Evolutionary conservation across 2,113 vertebrate genomes (phyloP).

Genomic region (Grammomys surdaster): DNA sequence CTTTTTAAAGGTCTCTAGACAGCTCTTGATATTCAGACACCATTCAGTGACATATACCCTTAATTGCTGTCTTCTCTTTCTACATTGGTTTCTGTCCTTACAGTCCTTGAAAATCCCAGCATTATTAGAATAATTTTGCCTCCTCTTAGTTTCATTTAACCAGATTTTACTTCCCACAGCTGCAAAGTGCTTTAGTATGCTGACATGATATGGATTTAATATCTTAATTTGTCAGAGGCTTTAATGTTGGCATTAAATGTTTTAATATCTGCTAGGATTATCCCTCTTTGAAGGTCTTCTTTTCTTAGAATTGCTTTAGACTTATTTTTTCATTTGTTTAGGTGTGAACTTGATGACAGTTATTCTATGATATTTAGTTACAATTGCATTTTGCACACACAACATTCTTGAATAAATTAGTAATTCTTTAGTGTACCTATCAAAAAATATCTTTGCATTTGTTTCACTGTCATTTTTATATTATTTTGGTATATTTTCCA

Average conservation of each 20-base stretch:
- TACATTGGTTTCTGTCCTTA: background rate
- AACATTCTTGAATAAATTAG: background rate
- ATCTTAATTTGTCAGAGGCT: constrained; percentile 11
- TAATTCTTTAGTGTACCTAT: background rate
- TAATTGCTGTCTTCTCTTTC: background rate
- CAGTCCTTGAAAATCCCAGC: background rate
- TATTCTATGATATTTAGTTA: constrained; percentile 2
- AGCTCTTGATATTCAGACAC: background rate
- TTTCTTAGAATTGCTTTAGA: constrained; percentile 17
- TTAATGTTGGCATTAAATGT: constrained; percentile 1
- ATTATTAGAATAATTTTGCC: constrained; percentile 26
- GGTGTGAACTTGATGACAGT: constrained; percentile 8
- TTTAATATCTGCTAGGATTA: background rate
- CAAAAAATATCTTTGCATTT: background rate
- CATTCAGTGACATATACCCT: background rate
- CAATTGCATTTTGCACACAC: background rate
- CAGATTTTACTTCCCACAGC: background rate
- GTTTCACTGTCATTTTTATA: background rate
- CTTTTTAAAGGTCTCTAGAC: background rate
- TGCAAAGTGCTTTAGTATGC: background rate
- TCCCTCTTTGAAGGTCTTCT: background rate
- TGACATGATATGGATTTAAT: background rate
- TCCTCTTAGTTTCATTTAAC: background rate
- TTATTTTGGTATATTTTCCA: constrained; percentile 19
- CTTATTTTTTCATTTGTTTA: background rate